Conservation (phyloP, 2,888 invertebrate genomes). For the Microctonus aethiopoides region DNA sequence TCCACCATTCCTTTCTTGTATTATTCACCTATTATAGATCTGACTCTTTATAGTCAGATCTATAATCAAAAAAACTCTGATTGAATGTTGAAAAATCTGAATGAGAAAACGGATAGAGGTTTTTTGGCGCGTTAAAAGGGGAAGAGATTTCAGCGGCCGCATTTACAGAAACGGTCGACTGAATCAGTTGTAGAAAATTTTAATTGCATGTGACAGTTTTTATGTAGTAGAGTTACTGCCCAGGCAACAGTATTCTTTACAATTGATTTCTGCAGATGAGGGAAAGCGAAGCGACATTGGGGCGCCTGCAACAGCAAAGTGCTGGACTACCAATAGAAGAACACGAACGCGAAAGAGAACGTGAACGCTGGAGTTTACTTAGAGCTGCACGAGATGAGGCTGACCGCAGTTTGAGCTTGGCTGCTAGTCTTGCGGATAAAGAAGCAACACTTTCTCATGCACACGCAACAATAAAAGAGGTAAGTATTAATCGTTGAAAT, state of each 20-base stretch:
- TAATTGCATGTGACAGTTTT: slow-evolving; percentile 43
- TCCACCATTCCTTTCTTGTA: no score
- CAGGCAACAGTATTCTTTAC: slow-evolving; percentile 62
- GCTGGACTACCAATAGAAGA: slow-evolving; percentile 90
- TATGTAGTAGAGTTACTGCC: slow-evolving; percentile 62
- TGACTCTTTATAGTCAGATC: no score
- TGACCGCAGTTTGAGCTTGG: slow-evolving; percentile 85
- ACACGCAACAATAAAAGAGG: slow-evolving; percentile 87
- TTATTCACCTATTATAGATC: no score
- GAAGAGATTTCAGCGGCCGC: no score
- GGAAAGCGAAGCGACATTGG: slow-evolving; percentile 81
- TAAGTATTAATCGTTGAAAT: slow-evolving; percentile 54
- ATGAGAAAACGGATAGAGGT: no score
- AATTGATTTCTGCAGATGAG: slow-evolving; percentile 76
- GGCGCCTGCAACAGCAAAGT: slow-evolving; percentile 88
- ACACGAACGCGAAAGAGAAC: slow-evolving; percentile 78
- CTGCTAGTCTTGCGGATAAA: slow-evolving; percentile 87
- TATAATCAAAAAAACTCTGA: no score
- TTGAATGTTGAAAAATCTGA: no score
- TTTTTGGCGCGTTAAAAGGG: no score
- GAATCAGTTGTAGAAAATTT: no score
- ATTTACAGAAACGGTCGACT: no score
- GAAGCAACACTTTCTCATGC: slow-evolving; percentile 88
- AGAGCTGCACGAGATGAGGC: slow-evolving; percentile 92
- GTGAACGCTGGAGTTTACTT: slow-evolving; percentile 88